Conservation (phyloP, 2,113 vertebrate genomes). For the Pseudorhombus dupliciocellatus region DNA sequence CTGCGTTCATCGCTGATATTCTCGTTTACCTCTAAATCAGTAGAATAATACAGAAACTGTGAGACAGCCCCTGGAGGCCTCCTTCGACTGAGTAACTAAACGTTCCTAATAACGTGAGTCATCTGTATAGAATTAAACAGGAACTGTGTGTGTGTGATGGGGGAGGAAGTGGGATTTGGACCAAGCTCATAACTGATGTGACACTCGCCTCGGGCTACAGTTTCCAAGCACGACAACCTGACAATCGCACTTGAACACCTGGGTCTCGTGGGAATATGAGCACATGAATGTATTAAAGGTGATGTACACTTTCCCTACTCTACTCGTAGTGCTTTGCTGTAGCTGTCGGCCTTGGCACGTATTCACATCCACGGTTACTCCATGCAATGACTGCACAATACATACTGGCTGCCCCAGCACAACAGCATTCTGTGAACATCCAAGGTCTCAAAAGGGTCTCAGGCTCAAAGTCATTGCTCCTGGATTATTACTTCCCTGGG, state of each 20-base stretch:
- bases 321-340: no score
- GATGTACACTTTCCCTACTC: no score
- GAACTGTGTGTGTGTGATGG: background rate
- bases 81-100: slow-evolving; percentile 19
- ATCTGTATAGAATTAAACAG: background rate
- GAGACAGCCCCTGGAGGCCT: slow-evolving; percentile 15
- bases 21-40: slow-evolving; percentile 41
- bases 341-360: no score
- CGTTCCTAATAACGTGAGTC: slow-evolving; percentile 36
- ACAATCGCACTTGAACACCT: no score
- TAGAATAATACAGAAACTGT: slow-evolving; percentile 18
- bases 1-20: slow-evolving; percentile 27
- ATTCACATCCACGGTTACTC: background rate
- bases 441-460: background rate
- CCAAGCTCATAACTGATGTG: no score
- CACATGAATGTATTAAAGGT: background rate
- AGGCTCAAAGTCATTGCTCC: background rate
- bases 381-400: background rate
- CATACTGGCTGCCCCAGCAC: no score
- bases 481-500: background rate
- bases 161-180: background rate
- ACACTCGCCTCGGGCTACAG: no score
- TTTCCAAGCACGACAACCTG: no score
- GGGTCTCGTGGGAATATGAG: no score
- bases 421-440: background rate